Percentiles rank a stretch among this genome's conserved stretches.
Evolutionary conservation across 2,888 invertebrate genomes (phyloP).

Genomic region (Polyommatus icarus): DNA sequence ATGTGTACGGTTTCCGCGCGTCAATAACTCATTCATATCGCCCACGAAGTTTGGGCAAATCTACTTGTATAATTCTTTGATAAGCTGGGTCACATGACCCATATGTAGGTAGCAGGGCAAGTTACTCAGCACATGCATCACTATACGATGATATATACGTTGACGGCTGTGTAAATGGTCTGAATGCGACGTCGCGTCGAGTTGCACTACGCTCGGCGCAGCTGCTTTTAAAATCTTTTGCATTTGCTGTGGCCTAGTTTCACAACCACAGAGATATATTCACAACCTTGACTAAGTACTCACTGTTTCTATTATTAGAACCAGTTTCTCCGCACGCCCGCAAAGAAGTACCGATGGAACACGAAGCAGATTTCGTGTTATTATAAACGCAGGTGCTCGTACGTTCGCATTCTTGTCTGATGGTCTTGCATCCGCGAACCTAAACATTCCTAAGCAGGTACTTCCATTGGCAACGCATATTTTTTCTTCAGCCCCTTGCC

Average conservation of each 20-base stretch:
- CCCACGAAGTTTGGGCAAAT: neutral
- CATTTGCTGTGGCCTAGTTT: constrained; percentile 64
- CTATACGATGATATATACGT: neutral
- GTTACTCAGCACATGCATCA: neutral
- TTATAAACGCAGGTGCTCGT: constrained; percentile 29
- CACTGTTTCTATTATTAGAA: constrained; percentile 65
- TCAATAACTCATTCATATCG: no score
- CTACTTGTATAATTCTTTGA: neutral
- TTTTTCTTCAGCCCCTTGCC: neutral
- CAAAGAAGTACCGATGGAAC: constrained; percentile 51
- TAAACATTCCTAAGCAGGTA: neutral
- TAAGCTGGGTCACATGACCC: neutral
- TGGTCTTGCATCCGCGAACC: neutral
- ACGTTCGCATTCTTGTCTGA: constrained; percentile 4
- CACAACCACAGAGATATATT: no score
- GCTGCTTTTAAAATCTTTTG: constrained; percentile 51
- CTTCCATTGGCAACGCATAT: neutral
- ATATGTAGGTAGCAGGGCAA: neutral
- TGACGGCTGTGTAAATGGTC: neutral
- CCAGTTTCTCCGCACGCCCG: constrained; percentile 56
- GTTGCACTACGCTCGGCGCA: constrained; percentile 41
- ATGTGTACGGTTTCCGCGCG: no score
- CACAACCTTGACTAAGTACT: constrained; percentile 69
- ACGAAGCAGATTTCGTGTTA: constrained; percentile 32
- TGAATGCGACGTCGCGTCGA: constrained; percentile 22